phyloP scores from a whole-genome alignment of 2,797 vertebrate genomes.

The Hippoglossus hippoglossus region DNA sequence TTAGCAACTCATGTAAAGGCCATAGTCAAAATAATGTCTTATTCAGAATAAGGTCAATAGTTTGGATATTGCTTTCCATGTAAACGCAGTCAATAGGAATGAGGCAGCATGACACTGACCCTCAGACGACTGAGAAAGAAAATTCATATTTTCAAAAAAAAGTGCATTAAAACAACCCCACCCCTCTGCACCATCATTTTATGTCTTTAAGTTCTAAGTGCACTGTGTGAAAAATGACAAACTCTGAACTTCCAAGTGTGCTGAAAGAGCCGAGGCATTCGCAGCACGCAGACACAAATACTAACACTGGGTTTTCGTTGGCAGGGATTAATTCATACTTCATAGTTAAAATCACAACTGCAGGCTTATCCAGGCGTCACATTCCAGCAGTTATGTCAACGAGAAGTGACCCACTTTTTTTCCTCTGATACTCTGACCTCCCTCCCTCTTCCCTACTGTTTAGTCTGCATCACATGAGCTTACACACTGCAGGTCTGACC shows the following conservation, averaged over 20 bases:
- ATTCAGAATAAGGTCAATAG: no score
- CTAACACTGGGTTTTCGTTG: constrained; percentile 1
- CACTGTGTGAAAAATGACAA: constrained; percentile 17
- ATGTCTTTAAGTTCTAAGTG: constrained; percentile 1
- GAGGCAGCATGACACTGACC: constrained; percentile 5
- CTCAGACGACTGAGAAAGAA: constrained; percentile 15
- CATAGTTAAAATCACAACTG: constrained; percentile 40
- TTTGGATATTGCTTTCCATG: no score
- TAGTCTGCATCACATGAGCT: constrained; percentile 58
- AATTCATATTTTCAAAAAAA: constrained; percentile 1
- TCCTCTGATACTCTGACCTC: constrained; percentile 38
- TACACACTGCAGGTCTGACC: constrained; percentile 34
- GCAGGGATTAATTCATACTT: constrained; percentile 35
- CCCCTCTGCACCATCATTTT: neutral
- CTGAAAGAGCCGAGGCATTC: constrained; percentile 12
- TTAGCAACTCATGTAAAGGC: no score
- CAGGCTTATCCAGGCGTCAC: constrained; percentile 38
- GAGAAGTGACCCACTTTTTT: constrained; percentile 41
- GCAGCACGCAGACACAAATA: constrained; percentile 21
- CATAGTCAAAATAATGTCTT: no score
- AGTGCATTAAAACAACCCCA: constrained; percentile 3
- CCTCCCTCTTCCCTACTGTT: constrained; percentile 43
- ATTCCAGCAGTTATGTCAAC: constrained; percentile 55
- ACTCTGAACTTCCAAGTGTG: neutral
- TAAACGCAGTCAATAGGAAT: neutral